Conservation (phyloP, 1,140 invertebrate species). For the Mactra quadrangularis region DNA sequence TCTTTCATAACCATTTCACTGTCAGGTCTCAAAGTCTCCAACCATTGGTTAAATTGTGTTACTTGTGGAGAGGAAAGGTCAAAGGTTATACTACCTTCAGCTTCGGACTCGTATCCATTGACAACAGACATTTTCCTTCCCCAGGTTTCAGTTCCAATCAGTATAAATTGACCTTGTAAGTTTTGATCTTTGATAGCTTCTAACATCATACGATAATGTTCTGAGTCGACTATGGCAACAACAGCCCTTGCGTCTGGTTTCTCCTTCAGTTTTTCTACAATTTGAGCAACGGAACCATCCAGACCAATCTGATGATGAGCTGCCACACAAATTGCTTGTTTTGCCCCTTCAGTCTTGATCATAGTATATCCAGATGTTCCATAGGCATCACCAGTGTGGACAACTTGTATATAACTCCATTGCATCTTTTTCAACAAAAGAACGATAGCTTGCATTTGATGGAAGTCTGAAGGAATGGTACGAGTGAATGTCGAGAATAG, state of each 20-base stretch:
- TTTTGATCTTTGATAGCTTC: conserved; percentile 55
- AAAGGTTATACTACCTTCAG: conserved; percentile 69
- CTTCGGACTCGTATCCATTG: conserved; percentile 60
- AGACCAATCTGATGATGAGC: conserved; percentile 60
- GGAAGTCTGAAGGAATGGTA: conserved; percentile 90
- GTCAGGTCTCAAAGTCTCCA: conserved; percentile 53
- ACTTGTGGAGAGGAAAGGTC: conserved; percentile 42
- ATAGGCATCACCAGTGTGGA: conserved; percentile 52
- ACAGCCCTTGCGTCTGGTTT: conserved; percentile 68
- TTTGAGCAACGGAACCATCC: conserved; percentile 37
- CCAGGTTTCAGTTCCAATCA: conserved; percentile 75
- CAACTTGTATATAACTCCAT: conserved; percentile 76
- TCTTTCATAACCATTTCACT: conserved; percentile 56
- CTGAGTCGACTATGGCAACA: conserved; percentile 64
- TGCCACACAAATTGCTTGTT: conserved; percentile 64
- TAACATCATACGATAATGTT: conserved; percentile 64
- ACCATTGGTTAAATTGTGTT: conserved; percentile 63
- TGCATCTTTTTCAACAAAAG: conserved; percentile 64
- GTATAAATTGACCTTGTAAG: conserved; percentile 62
- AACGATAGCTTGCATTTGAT: conserved; percentile 89
- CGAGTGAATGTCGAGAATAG: conserved; percentile 90
- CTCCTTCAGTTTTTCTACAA: conserved; percentile 60
- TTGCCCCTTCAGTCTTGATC: conserved; percentile 53
- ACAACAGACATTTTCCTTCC: conserved; percentile 54
- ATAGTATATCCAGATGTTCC: conserved; percentile 17